phyloP scores from a whole-genome alignment of 2,888 invertebrate genomes.

The Dynastes tityus region DNA sequence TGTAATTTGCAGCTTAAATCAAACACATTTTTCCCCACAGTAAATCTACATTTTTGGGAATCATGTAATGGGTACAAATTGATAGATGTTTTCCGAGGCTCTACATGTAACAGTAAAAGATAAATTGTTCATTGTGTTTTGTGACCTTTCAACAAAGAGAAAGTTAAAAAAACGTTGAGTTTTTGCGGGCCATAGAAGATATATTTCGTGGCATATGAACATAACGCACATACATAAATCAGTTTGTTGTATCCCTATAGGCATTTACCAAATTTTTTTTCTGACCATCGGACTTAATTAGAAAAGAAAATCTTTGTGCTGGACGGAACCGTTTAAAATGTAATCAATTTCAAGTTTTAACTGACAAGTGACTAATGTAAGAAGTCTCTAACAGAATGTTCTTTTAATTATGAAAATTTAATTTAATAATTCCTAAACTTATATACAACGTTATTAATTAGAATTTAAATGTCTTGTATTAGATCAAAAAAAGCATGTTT shows the following conservation, averaged over 20 bases:
- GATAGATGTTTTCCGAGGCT: constrained; percentile 20
- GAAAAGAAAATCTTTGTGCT: too few species aligned
- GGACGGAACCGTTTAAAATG: neutral
- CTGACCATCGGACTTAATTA: too few species aligned
- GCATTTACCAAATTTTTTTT: too few species aligned
- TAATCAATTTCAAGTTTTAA: neutral
- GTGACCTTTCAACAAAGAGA: constrained; percentile 49
- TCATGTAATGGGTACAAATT: constrained; percentile 21
- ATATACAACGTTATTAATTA: too few species aligned
- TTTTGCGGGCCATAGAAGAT: neutral
- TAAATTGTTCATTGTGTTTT: constrained; percentile 51
- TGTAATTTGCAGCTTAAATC: too few species aligned
- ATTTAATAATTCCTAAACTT: too few species aligned
- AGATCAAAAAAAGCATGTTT: too few species aligned
- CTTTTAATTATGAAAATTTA: too few species aligned
- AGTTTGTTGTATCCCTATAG: neutral
- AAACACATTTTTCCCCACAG: too few species aligned
- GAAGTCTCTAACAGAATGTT: neutral
- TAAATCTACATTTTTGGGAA: neutral
- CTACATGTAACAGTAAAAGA: constrained; percentile 11
- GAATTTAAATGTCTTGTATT: too few species aligned
- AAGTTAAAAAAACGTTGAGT: constrained; percentile 36
- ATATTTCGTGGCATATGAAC: neutral
- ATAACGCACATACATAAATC: neutral
- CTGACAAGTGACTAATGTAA: neutral